Conservation (phyloP, 2,797 vertebrate genomes). For the Pitangus sulphuratus region DNA sequence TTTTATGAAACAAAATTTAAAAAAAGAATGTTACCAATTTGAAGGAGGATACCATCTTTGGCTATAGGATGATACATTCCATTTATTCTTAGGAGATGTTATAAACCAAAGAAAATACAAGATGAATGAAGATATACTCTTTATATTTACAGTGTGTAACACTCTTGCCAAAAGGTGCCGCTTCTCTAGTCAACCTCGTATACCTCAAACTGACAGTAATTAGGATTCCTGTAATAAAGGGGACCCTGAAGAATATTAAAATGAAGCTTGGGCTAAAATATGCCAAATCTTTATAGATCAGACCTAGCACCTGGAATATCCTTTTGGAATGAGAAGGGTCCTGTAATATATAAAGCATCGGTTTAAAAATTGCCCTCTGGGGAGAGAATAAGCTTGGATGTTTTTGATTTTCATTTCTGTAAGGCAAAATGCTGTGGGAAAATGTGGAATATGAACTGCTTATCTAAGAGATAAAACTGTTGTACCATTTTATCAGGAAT, state of each 20-base stretch:
- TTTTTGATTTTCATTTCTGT: background rate
- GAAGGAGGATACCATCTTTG: background rate
- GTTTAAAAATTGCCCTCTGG: background rate
- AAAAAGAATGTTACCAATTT: background rate
- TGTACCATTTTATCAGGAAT: background rate
- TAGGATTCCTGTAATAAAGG: conserved; percentile 23
- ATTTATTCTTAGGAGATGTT: background rate
- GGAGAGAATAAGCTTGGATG: background rate
- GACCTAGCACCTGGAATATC: background rate
- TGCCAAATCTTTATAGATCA: background rate
- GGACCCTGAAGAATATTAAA: conserved; percentile 22
- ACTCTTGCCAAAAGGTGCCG: background rate
- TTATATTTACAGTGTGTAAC: background rate
- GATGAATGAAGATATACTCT: background rate
- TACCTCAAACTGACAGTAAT: conserved; percentile 41
- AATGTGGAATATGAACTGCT: background rate
- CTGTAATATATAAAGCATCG: background rate
- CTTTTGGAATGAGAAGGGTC: background rate
- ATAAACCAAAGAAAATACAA: background rate
- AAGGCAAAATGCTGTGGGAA: background rate
- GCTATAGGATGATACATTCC: background rate
- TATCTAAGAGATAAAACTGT: background rate
- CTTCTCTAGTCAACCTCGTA: background rate
- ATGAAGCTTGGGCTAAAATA: conserved; percentile 19
- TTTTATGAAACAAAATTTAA: background rate